Base-by-base conservation (phyloP, 2,797 vertebrate genomes). In the Sebastes steindachneri region DNA sequence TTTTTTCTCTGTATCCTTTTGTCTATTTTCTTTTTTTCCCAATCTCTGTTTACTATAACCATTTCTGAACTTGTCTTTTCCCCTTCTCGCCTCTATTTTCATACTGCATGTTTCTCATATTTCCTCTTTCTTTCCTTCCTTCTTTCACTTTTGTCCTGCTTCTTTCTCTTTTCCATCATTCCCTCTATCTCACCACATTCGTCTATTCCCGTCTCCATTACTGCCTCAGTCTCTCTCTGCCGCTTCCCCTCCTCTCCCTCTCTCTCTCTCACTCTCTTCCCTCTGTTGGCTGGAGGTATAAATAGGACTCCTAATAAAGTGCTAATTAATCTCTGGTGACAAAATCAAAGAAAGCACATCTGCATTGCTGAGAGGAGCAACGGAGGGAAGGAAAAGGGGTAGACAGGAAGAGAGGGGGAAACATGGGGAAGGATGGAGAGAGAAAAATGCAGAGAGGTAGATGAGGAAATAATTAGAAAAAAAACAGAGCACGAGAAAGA, bases 251-350 rank as follows among this genome's bases (percentile, higher is more conserved):
- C 15, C 25, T 58, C 23, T 48, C 25, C 45, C 45, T 48, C 64
- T 19, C 69, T 19, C 69, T 35, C 35, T 37, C 35, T 37, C 35
- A 12, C n/a, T n/a, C 19, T 35, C 26, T 31, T 45, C 26, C 0
- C 54, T 68, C 67, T 81, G 66, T 72, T 63, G 53, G 69, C 84
- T 82, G 76, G 87, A 87, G 88, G 91, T 93, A 93, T 92, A 93
- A 93, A 93, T 92, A 92, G 77, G 81, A 75, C 63, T 92, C 82
- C 85, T 94, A 92, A 93, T 94, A 92, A 94, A 94, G 92, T 85
- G 75, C 93, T 95, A 95, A 95, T 95, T 95, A 95, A 95, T 94
- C 94, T 94, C 94, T 88, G 73, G 93, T 84, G 93, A 94, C 90
- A 91, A 90, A 93, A 94, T 94, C 93, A 94, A 93, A 95, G 90